phyloP scores from a whole-genome alignment of 2,888 invertebrate genomes.

The Endomychus coccineus region DNA sequence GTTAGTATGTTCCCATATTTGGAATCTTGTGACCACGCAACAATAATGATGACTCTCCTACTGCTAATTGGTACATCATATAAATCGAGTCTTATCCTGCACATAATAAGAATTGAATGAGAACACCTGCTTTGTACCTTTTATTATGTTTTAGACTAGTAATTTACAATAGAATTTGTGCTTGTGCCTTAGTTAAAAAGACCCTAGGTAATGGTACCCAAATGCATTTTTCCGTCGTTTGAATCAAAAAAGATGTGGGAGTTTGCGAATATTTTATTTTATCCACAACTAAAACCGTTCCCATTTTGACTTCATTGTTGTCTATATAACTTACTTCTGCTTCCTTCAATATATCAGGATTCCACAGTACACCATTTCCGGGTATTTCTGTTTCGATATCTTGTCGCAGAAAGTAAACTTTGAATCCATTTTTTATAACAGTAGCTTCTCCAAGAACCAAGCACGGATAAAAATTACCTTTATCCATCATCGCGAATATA shows the following conservation, averaged over 20 bases:
- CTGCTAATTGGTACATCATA: no score
- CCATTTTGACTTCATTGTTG: constrained; percentile 9
- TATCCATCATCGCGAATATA: constrained; percentile 14
- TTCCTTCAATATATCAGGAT: constrained; percentile 16
- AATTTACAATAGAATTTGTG: no score
- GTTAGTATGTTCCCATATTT: no score
- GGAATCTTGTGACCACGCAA: no score
- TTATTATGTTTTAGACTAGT: no score
- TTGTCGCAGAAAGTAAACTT: constrained; percentile 19
- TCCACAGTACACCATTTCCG: constrained; percentile 13
- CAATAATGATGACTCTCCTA: no score
- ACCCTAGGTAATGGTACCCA: constrained; percentile 21
- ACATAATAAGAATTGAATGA: no score
- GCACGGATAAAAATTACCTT: constrained; percentile 17
- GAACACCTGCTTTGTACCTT: no score
- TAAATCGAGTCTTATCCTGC: no score
- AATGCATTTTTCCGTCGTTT: constrained; percentile 5
- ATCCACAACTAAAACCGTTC: constrained; percentile 11
- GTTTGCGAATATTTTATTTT: constrained; percentile 11
- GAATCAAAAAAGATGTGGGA: constrained; percentile 16
- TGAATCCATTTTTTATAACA: constrained; percentile 13
- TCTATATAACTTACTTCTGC: constrained; percentile 16
- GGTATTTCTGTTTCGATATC: constrained; percentile 20
- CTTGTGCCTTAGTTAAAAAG: constrained; percentile 17
- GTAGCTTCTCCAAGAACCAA: constrained; percentile 14